Evolutionary conservation across 1,140 invertebrate genomes (phyloP), one percentile per base, ranked within the genome.

Genomic region (Lucilia cuprina): DNA sequence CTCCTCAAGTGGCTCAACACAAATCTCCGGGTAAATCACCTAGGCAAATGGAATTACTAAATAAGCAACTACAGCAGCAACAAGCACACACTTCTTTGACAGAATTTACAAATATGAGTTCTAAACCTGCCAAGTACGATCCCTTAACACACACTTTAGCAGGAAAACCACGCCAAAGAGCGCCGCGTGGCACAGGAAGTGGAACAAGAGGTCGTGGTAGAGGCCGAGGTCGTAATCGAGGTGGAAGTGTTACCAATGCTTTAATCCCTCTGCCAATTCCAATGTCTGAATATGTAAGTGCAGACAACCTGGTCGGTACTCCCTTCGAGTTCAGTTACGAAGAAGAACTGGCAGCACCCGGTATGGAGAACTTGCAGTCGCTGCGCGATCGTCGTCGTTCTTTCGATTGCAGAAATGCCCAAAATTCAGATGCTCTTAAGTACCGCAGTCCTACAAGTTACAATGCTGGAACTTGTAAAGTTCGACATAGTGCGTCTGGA

Each of bases 321-420:
- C 96, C 97, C 1, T 98, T 97, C 86, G 96, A 96, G 88, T 94
- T 96, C 86, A 95, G 97, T 89, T 96, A 96, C 84, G 95, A 97
- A 85, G 96, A 97, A 86, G 96, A 97, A 86, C 83, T 91, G 75
- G 92, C 93, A 4, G 94, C 95, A 10, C 94, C 94, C 10, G 95
- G 95, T 84, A 94, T 96, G 83, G 95, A 96, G 84, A 96, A 97
- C 91, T 89, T 97, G 3, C 93, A 96, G 87, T 95, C 95, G 13
- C 94, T 97, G 92, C 92, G 96, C 19, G 96, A 97, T 87, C 93
- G 96, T 35, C 92, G 96, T 84, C 95, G 95, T 86, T 96, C 96
- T 0, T 94, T 94, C 2, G 96, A 97, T 82, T 91, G 94, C 17
- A 94, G 94, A 82, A 95, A 95, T 80, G 83, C 84, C 82, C 91